Conservation (phyloP, 2,113 vertebrate genomes). For the Corythoichthys haematopterus region DNA sequence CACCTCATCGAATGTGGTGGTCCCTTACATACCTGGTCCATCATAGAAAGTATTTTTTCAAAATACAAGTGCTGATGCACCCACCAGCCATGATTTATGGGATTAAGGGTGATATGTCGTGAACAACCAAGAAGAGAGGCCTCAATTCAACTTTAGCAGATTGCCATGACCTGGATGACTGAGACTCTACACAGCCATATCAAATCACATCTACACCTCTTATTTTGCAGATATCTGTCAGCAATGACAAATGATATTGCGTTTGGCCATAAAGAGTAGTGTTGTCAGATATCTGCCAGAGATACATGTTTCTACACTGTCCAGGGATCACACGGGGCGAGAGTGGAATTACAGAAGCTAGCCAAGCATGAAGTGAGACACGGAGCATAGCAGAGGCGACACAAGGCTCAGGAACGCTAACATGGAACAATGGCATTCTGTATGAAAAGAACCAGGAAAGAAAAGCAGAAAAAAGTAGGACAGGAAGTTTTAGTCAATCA, state of each 20-base stretch:
- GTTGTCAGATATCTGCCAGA: conserved; percentile 47
- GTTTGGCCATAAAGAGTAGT: conserved; percentile 40
- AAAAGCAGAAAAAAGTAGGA: neutral
- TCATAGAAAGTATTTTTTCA: too few species aligned
- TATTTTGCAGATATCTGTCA: conserved; percentile 27
- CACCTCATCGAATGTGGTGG: too few species aligned
- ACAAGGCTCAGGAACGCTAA: neutral
- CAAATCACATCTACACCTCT: conserved; percentile 1
- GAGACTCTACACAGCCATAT: neutral
- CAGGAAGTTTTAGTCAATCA: neutral
- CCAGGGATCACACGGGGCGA: conserved; percentile 33
- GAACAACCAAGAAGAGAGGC: neutral
- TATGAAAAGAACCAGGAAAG: neutral
- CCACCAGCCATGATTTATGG: neutral
- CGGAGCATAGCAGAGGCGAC: conserved; percentile 14
- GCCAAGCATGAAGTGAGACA: conserved; percentile 45
- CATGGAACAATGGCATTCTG: neutral
- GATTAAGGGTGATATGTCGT: neutral
- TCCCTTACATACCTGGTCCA: too few species aligned
- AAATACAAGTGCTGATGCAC: neutral
- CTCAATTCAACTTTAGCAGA: neutral
- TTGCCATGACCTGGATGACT: neutral
- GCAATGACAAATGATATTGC: conserved; percentile 43
- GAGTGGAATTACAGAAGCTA: conserved; percentile 46
- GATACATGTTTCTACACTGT: conserved; percentile 52